Evolutionary conservation across 2,113 vertebrate genomes (phyloP).

Genomic region (Motacilla alba): DNA sequence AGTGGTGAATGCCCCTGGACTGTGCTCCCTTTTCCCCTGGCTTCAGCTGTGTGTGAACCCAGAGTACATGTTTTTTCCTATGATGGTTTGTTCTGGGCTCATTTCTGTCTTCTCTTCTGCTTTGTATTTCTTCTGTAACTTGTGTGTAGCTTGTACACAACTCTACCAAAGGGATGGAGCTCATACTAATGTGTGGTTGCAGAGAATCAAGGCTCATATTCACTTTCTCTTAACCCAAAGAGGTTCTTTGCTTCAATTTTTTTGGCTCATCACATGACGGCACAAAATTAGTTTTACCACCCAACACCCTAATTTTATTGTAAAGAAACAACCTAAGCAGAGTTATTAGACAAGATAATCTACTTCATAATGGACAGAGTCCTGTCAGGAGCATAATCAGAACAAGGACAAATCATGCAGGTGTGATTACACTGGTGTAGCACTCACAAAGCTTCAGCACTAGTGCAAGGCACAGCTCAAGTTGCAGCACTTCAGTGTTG

Average conservation of each 20-base stretch:
- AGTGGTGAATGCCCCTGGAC: not conserved
- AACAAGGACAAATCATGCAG: not conserved
- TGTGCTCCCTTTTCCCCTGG: not conserved
- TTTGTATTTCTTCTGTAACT: not conserved
- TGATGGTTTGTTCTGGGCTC: not conserved
- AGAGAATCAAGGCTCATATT: fast-evolving
- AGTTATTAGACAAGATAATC: not conserved
- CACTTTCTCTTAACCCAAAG: not conserved
- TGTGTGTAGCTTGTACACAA: not conserved
- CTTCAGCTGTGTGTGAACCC: not conserved
- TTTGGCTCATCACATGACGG: not conserved
- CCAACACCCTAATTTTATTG: not conserved
- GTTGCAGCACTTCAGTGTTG: not conserved
- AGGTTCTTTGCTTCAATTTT: not conserved
- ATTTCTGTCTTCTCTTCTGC: not conserved
- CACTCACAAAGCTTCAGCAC: not conserved
- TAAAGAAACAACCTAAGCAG: not conserved
- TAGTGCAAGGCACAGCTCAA: not conserved
- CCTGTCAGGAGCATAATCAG: not conserved
- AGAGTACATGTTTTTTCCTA: fast-evolving
- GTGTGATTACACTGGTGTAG: not conserved
- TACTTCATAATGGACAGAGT: not conserved
- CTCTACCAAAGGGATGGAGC: not conserved
- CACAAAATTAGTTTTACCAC: not conserved
- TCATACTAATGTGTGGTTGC: not conserved